Evolutionary conservation across 2,888 invertebrate species (phyloP).

Genomic region (Charanyca ferruginea): DNA sequence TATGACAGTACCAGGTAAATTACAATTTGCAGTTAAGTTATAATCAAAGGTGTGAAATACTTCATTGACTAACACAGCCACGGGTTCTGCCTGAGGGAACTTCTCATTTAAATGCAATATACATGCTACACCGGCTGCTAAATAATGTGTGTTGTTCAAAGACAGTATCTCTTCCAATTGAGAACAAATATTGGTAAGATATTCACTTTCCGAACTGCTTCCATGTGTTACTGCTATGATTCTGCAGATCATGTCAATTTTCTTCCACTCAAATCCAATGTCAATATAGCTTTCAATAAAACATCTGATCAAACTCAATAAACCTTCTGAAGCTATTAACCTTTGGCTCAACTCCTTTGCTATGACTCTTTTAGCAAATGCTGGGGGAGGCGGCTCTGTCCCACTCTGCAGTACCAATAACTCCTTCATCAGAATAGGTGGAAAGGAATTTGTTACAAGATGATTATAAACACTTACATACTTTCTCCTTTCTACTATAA

Average conservation of each 20-base stretch:
- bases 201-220: slow-evolving; percentile 82
- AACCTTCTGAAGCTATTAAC: slow-evolving; percentile 92
- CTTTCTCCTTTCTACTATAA: slow-evolving; percentile 87
- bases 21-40: slow-evolving; percentile 67
- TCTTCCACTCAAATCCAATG: slow-evolving; percentile 92
- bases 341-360: slow-evolving; percentile 91
- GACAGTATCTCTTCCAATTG: slow-evolving; percentile 89
- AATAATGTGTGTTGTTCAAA: slow-evolving; percentile 83
- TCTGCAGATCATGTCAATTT: slow-evolving; percentile 92
- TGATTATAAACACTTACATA: slow-evolving; percentile 88
- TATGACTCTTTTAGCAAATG: slow-evolving; percentile 92
- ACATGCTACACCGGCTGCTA: slow-evolving; percentile 90
- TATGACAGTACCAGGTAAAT: slow-evolving; percentile 81
- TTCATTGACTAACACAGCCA: slow-evolving; percentile 74
- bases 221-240: slow-evolving; percentile 91
- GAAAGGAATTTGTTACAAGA: slow-evolving; percentile 91
- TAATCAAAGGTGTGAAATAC: slow-evolving; percentile 77
- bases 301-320: slow-evolving; percentile 92
- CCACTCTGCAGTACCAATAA: slow-evolving; percentile 92
- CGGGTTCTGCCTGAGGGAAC: slow-evolving; percentile 82
- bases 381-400: slow-evolving; percentile 87
- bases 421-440: slow-evolving; percentile 92
- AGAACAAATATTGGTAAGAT: slow-evolving; percentile 88
- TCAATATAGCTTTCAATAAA: slow-evolving; percentile 92
- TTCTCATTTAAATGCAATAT: slow-evolving; percentile 88